Base-by-base conservation (phyloP, 53 echinoderm and acorn worm species). In the Patiria pectinifera region DNA sequence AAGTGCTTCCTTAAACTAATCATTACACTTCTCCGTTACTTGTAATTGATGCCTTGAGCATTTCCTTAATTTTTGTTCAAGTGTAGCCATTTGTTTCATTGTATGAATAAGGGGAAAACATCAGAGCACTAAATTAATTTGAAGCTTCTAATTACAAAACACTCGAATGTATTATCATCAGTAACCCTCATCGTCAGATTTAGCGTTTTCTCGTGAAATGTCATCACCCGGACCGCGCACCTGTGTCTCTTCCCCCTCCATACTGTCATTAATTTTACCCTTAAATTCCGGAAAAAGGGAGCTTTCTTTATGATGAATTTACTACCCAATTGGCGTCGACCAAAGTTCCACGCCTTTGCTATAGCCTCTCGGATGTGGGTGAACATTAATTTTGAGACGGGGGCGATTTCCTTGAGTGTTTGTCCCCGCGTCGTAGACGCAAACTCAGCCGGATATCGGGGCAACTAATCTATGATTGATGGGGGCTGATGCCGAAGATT, bases 301-400 rank as follows among this genome's bases (percentile, higher is more conserved):
- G 53, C 76, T 48, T 79, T 79, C 24, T 79, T 44, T 48, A 11
- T 46, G 79, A 79, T 45, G 45, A 85, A 74, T 85, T 83, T 26
- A 83, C 59, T 69, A 60, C 45, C 61, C 45, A 16, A 85, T 69
- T 66, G 85, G 85, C 85, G 85, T 66, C 66, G 85, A 63, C 69
- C 85, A 66, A 85, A 85, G 85, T 85, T 63, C 85, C 85, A 66
- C 2, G 60, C 11, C 61, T 26, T 8, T 25, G 35, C 35, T 35
- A 6, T 6, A 35, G 26, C 18, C 9, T 18, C 24, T 24, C 86
- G 86, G 86, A 86, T 75, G 86, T 86, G 15, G 14, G 2, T 13
- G 74, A 46, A 74, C 72, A 86, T 86, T 86, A 71, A 86, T 86
- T 75, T 7, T 12, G 71, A 49, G 16, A 22, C 23, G 2, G 13